These are phyloP conservation scores for Tachuris rubrigastra DNA, from an alignment of 2,113 vertebrate genomes.

Conservation along the genomic window DNA sequence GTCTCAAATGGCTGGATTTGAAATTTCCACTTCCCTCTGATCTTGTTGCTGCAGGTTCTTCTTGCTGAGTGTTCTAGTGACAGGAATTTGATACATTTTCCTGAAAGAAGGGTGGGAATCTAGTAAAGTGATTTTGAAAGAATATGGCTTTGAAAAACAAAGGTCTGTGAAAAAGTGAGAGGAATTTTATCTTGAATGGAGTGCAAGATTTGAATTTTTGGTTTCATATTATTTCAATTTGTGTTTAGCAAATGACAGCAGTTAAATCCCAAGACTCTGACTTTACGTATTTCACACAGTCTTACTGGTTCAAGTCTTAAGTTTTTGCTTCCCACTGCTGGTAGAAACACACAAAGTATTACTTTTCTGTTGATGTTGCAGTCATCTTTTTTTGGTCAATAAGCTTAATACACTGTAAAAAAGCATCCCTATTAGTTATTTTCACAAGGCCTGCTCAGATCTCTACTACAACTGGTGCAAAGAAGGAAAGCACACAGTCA, in stretches of 20 bases:
- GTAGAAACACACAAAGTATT: not conserved
- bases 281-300: not conserved
- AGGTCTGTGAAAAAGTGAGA: conserved; percentile 17
- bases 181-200: conserved; percentile 5
- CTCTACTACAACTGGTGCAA: not conserved
- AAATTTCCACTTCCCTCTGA: not conserved
- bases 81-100: conserved; percentile 12
- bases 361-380: not conserved
- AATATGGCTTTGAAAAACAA: not conserved
- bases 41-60: not conserved
- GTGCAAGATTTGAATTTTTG: not conserved
- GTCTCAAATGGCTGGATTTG: not conserved
- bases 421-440: not conserved
- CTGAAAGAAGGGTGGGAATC: conserved; percentile 13
- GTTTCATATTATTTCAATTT: not conserved
- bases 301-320: not conserved
- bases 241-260: not conserved
- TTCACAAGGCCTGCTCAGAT: not conserved
- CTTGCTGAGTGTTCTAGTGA: not conserved
- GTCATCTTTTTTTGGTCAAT: not conserved
- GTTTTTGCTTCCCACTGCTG: not conserved
- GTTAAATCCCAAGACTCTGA: not conserved
- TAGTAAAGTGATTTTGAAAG: conserved; percentile 39
- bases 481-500: not conserved
- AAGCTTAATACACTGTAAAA: not conserved